Base-by-base conservation (phyloP, 2,888 invertebrate genomes). In the Acanthopleura granulata region DNA sequence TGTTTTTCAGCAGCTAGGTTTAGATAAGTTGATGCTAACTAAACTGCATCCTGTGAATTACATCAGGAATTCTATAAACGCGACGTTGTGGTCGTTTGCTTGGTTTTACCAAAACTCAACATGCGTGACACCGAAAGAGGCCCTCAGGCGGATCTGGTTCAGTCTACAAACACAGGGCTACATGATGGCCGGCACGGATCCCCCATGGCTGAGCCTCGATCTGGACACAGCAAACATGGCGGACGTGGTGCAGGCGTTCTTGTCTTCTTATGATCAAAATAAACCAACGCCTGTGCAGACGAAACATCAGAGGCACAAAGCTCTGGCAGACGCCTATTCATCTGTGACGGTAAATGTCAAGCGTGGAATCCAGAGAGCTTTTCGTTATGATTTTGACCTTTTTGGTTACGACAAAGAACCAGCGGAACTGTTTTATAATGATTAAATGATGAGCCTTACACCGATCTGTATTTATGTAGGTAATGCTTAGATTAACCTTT, bases 101-200 rank as follows among this genome's bases (percentile, higher is more conserved):
- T 40, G 40, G 40, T 57, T n/a, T 22, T 4, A 4, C 4, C 57
- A 22, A 57, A 22, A 57, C 22, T 22, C n/a, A 57, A 4, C 57
- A 57, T 69, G 69, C 14, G 16, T 25, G 25, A 4, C 27, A 16
- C 3, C 3, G 3, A 9, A n/a, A 30, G 27, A 25, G n/a, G 25
- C 25, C 12, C 30, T 69, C 1, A 1, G 14, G 1, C 16, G 69
- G 25, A 4, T 69, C 4, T 69, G 69, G 69, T 22, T 9, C 16
- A 25, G n/a, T 25, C 14, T 69, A 18, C 22, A 69, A 25, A 69
- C 25, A 25, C 69, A 69, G 18, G 69, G 69, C 25, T 69, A 69
- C 30, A 69, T 69, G 16, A 18, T 25, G 18, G 69, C 6, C 16
- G 69, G 14, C 27, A 40, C 40, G 9, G 40, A 40, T 6, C 4